Percentiles rank a stretch among this genome's conserved stretches.
Conservation (phyloP, 2,888 invertebrate genomes). For the Eupeodes luniger region DNA sequence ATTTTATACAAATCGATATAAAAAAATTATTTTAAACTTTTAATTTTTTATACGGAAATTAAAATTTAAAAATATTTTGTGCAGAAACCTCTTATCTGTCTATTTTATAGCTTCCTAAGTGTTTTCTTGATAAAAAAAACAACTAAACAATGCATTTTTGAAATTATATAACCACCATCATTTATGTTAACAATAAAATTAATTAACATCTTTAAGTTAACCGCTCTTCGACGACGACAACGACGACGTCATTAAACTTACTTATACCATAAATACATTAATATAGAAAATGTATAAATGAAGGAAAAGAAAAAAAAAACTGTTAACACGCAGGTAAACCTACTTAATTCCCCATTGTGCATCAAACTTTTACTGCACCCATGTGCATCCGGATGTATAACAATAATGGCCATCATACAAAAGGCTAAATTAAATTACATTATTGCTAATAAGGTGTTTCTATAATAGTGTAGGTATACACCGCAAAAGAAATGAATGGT, state of each 20-base stretch:
- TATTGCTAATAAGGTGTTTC: constrained; percentile 68
- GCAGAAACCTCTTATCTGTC: no score
- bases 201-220: constrained; percentile 57
- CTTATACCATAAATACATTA: no score
- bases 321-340: constrained; percentile 34
- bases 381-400: constrained; percentile 74
- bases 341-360: constrained; percentile 8
- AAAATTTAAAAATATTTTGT: no score
- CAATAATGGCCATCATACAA: constrained; percentile 55
- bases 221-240: constrained; percentile 2
- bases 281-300: not conserved
- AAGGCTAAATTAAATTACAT: constrained; percentile 51
- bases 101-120: no score
- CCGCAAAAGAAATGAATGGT: constrained; percentile 52
- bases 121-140: not conserved
- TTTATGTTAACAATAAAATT: constrained; percentile 60
- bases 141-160: constrained; percentile 25
- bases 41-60: no score
- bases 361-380: constrained; percentile 61
- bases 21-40: no score
- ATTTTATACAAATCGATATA: no score
- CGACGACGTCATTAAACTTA: constrained; percentile 1
- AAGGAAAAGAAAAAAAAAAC: constrained; percentile 3
- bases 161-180: constrained; percentile 42
- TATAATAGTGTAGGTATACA: not conserved